phyloP scores from a whole-genome alignment of 1,140 invertebrate genomes.

The Drosophila kanapiae region DNA sequence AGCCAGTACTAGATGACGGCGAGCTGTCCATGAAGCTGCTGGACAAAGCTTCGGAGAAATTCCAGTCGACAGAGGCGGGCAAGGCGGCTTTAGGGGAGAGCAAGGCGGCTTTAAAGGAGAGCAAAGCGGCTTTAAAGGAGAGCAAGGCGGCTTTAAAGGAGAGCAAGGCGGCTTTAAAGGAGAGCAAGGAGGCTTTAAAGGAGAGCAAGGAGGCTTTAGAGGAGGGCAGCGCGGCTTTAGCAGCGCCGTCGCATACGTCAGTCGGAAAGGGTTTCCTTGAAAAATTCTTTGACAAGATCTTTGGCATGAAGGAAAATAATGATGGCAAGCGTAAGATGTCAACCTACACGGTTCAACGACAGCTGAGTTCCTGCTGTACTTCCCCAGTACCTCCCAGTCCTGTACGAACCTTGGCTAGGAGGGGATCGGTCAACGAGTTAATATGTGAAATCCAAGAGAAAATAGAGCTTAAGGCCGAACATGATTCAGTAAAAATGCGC shows the following conservation, averaged over 20 bases:
- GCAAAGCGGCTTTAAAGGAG: too few relatives aligned
- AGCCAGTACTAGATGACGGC: conserved; percentile 17
- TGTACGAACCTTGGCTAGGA: neutral
- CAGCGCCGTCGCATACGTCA: too few relatives aligned
- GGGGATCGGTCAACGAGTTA: neutral
- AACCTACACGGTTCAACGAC: conserved; percentile 5
- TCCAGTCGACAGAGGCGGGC: neutral
- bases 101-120: too few relatives aligned
- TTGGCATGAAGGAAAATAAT: neutral
- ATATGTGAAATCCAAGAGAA: neutral
- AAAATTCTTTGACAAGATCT: conserved; percentile 19
- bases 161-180: too few relatives aligned
- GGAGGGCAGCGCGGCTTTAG: neutral
- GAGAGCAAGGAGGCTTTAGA: too few relatives aligned
- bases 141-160: too few relatives aligned
- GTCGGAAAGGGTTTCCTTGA: conserved; percentile 2
- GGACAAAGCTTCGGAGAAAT: neutral
- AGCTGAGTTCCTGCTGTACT: neutral
- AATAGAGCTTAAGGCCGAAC: neutral
- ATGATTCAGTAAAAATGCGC: neutral
- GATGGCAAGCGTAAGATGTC: conserved; percentile 19
- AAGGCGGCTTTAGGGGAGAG: neutral
- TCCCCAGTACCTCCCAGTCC: neutral
- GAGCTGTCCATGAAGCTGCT: conserved; percentile 24
- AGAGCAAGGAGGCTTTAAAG: too few relatives aligned